Evolutionary conservation across 2,888 invertebrate species (phyloP).

Genomic region (Agrilus mali): DNA sequence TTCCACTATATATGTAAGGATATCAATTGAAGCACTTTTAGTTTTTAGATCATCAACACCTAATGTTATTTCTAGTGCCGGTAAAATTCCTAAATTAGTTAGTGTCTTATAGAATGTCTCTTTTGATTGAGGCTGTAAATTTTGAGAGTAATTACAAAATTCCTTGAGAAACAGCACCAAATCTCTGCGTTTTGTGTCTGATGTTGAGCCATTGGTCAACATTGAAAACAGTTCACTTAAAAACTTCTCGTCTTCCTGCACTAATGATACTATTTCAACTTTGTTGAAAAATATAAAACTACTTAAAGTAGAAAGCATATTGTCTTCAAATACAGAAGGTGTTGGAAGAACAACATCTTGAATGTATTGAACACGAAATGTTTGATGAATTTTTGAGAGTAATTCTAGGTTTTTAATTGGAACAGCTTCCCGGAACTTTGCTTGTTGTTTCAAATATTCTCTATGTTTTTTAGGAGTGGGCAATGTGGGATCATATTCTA

Average conservation of each 20-base stretch:
- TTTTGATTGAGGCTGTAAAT: constrained; percentile 91
- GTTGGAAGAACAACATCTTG: constrained; percentile 98
- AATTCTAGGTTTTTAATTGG: constrained; percentile 92
- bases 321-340: constrained; percentile 98
- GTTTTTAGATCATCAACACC: constrained; percentile 87
- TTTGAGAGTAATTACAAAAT: constrained; percentile 98
- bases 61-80: constrained; percentile 81
- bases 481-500: constrained; percentile 91
- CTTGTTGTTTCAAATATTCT: constrained; percentile 87
- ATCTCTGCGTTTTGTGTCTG: constrained; percentile 77
- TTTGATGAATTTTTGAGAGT: constrained; percentile 97
- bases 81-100: constrained; percentile 75
- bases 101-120: constrained; percentile 95
- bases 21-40: constrained; percentile 94
- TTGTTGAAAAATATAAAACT: constrained; percentile 99
- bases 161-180: constrained; percentile 96
- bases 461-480: constrained; percentile 85
- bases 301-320: constrained; percentile 91
- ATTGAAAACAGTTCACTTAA: constrained; percentile 88
- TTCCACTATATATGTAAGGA: constrained; percentile 95
- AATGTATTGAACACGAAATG: constrained; percentile 98
- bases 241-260: constrained; percentile 96
- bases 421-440: constrained; percentile 85
- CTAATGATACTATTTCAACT: constrained; percentile 95
- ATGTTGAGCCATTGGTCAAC: constrained; percentile 79